Evolutionary conservation across 2,113 vertebrate genomes (phyloP), one percentile per base, ranked within the genome.

Genomic region (Cottus gobio): DNA sequence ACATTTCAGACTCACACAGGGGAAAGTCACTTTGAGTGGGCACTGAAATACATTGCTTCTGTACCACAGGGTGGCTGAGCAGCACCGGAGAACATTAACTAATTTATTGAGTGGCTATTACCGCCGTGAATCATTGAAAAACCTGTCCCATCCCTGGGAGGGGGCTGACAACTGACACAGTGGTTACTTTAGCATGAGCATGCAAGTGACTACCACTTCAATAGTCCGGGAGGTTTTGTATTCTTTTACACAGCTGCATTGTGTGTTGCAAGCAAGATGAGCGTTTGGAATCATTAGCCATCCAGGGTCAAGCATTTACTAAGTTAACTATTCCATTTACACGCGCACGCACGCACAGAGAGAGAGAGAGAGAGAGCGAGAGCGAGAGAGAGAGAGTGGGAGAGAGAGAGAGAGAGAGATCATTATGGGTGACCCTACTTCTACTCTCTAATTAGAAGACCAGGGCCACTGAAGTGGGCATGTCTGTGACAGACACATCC

Each of bases 1-100:
- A 36, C 42, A 28, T 34, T 69, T 83, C 42, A 81, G 44, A 71
- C 67, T 79, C 42, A n/a, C n/a, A 79, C 50, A 68, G 6, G 18
- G 11, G 22, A 61, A 58, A 84, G 69, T 75, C 73, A 48, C 72
- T 58, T 39, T 60, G 30, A 46, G 56, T 54, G 57, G 66, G 28
- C 24, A 26, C 28, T 70, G 48, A 50, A 62, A 66, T 62, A 22
- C 56, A 67, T 52, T 16, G 44, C 63, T 48, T 63, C 11, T 67
- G 15, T 4, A 52, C 37, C 34, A 63, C 11, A 30, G 9, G 13
- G 22, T 2, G 1, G 64, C 48, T 75, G 36, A 24, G 34, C 12
- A 6, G 30, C 30, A 31, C 50, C 37, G 65, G 69, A 82, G 79
- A 82, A 82, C 54, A 85, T 85, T 80, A 75, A 89, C 85, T 75